These are phyloP conservation scores for Palythoa grandiflora DNA, from an alignment of 92 coral and sea anemone genomes.

Conservation along the genomic window DNA sequence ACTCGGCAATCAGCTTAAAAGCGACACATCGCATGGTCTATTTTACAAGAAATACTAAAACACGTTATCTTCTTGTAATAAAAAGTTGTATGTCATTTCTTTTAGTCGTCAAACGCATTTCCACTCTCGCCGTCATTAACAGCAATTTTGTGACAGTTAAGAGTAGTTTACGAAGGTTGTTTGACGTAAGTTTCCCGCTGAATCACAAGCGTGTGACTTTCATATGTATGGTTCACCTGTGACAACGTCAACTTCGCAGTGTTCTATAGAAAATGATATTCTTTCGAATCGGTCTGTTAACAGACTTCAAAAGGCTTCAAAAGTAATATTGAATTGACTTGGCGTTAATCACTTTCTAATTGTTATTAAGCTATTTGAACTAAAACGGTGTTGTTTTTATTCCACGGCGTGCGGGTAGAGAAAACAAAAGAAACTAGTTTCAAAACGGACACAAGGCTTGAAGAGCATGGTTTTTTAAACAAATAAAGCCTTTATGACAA, in stretches of 20 bases:
- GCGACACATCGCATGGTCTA: neutral
- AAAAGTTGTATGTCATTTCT: conserved; percentile 6
- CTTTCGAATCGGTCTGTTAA: conserved; percentile 69
- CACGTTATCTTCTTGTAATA: neutral
- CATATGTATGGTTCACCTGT: conserved; percentile 74
- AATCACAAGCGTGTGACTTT: conserved; percentile 73
- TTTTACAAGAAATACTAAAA: conserved; percentile 14
- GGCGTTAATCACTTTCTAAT: conserved; percentile 88
- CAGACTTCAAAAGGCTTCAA: conserved; percentile 85
- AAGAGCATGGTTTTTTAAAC: conserved; percentile 72
- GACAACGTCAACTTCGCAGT: conserved; percentile 16
- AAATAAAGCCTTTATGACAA: conserved; percentile 81
- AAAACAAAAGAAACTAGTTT: conserved; percentile 74
- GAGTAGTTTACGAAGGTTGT: conserved; percentile 7
- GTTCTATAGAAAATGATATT: conserved; percentile 46
- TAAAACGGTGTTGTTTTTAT: conserved; percentile 80
- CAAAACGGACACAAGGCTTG: conserved; percentile 70
- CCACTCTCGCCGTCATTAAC: conserved; percentile 32
- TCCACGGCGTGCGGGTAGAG: conserved; percentile 85
- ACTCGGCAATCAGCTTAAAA: neutral
- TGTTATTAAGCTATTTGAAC: conserved; percentile 77
- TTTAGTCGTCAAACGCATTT: conserved; percentile 1
- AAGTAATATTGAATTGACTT: conserved; percentile 80
- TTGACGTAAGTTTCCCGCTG: conserved; percentile 38
- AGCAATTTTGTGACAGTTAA: conserved; percentile 11